These are phyloP conservation scores for Philaenus spumarius DNA, from an alignment of 1,140 invertebrate species.

Conservation along the genomic window DNA sequence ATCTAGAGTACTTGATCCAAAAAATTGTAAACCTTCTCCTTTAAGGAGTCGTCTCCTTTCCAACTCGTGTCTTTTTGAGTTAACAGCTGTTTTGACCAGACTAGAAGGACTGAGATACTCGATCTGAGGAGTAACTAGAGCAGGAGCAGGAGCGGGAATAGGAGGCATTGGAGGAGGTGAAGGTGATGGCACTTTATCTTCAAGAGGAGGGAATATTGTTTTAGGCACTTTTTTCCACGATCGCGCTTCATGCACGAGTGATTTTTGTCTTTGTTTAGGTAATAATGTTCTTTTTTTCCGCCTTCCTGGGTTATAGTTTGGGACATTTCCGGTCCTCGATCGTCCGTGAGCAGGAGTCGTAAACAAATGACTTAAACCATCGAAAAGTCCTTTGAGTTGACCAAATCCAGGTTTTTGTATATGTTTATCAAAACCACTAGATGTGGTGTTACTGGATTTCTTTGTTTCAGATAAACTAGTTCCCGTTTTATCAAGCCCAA, in stretches of 20 bases:
- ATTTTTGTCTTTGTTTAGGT: constrained; percentile 6
- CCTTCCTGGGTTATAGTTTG: constrained; percentile 10
- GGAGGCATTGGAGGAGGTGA: background rate
- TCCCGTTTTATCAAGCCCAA: constrained; percentile 7
- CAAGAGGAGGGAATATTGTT: background rate
- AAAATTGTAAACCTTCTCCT: constrained; percentile 6
- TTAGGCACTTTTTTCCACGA: constrained; percentile 7
- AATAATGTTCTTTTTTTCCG: constrained; percentile 2
- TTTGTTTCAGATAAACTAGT: background rate
- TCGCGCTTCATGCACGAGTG: background rate
- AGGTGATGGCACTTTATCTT: background rate
- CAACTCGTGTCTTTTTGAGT: constrained; percentile 51
- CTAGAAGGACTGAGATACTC: constrained; percentile 51
- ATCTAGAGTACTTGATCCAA: background rate
- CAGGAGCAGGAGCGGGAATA: background rate
- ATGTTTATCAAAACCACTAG: constrained; percentile 25
- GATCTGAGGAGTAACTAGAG: background rate
- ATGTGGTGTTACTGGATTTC: constrained; percentile 29
- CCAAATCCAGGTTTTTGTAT: constrained; percentile 46
- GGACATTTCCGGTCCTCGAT: constrained; percentile 10
- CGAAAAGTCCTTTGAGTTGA: constrained; percentile 69
- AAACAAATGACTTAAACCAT: constrained; percentile 79
- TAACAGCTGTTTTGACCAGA: constrained; percentile 57
- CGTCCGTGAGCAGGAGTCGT: constrained; percentile 55
- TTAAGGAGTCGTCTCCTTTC: constrained; percentile 33